A percentile compares a stretch with the other conserved stretches of the same genome.
These are phyloP conservation scores for Actinemys pallida DNA, from an alignment of 2,113 vertebrate species.

Conservation along the genomic window DNA sequence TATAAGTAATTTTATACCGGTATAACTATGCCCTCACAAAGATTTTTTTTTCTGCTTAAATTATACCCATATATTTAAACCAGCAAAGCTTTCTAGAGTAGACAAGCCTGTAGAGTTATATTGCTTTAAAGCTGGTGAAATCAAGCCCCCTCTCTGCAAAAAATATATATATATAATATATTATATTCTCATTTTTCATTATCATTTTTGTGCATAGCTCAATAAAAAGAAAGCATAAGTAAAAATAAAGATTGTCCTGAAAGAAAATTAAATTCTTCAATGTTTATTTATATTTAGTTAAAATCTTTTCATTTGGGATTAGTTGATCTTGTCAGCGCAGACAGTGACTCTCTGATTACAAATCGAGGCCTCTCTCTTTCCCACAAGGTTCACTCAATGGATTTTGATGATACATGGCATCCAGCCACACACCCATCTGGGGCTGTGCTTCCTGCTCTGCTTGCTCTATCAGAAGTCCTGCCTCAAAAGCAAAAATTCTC, in stretches of 20 bases:
- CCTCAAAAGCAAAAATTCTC: slow-evolving; percentile 78
- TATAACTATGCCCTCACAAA: not conserved
- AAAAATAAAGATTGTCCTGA: not conserved
- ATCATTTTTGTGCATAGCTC: not conserved
- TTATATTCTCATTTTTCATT: not conserved
- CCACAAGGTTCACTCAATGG: slow-evolving; percentile 93
- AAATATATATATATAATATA: not conserved
- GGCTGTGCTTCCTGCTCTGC: slow-evolving; percentile 85
- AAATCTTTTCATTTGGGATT: not conserved
- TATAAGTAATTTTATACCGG: not conserved
- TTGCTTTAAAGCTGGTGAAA: not conserved
- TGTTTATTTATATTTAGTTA: not conserved
- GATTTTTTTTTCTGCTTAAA: slow-evolving; percentile 5
- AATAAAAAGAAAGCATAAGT: not conserved
- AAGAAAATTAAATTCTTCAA: not conserved
- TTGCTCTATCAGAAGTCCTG: slow-evolving; percentile 85
- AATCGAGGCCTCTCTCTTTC: not conserved
- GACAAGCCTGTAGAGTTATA: not conserved
- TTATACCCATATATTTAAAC: not conserved
- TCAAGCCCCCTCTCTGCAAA: not conserved
- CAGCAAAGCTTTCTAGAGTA: not conserved
- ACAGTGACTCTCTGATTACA: not conserved
- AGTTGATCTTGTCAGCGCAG: not conserved
- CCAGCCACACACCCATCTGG: slow-evolving; percentile 98
- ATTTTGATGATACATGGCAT: slow-evolving; percentile 96